Base-by-base conservation (phyloP, 2,113 vertebrate species). In the Brienomyrus longianalis region DNA sequence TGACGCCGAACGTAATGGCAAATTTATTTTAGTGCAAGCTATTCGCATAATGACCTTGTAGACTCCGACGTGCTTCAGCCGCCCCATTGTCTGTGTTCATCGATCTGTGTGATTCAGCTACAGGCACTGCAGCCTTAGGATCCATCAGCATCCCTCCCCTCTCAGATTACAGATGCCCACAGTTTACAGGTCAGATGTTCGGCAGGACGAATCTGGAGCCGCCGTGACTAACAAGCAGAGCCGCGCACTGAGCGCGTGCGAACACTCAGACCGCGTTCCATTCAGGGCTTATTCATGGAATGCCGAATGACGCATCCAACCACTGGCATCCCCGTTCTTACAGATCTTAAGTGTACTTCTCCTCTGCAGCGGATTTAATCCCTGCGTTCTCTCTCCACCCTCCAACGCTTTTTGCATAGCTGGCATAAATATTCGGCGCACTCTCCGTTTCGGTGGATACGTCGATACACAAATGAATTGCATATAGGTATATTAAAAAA, bases 31-130 rank as follows among this genome's bases (percentile, higher is more conserved):
- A 91, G 90, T 74, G 66, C 91, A 91, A 91, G 90, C 92, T 95
- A 95, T 95, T 95, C 93, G 94, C 93, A 91, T 94, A 91, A 91
- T 94, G 95, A 95, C 94, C 94, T 94, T 95, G 92, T 91, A 56
- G 92, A 93, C 93, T 93, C 93, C 87, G 66, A 90, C 92, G 87
- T 91, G 90, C n/a, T 8, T 27, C 23, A 7, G 27, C 27, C 66
- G 0, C 70, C 70, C 89, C 91, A 13, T 91, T 94, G 92, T 94
- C 90, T 93, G 91, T 93, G 94, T 94, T 93, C 91, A 93, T 51
- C 91, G 90, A 92, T 87, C 93, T 92, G 93, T 93, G 93, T 95
- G 95, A 95, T 95, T 92, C 89, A 91, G 90, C 91, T 89, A 92
- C 92, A 94, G 95, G 93, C 92, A 87, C 93, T 90, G 93, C 92